Percentiles rank a stretch among this genome's conserved stretches.
Evolutionary conservation across 2,888 invertebrate species (phyloP).

Genomic region (Dichetophora obliterata): DNA sequence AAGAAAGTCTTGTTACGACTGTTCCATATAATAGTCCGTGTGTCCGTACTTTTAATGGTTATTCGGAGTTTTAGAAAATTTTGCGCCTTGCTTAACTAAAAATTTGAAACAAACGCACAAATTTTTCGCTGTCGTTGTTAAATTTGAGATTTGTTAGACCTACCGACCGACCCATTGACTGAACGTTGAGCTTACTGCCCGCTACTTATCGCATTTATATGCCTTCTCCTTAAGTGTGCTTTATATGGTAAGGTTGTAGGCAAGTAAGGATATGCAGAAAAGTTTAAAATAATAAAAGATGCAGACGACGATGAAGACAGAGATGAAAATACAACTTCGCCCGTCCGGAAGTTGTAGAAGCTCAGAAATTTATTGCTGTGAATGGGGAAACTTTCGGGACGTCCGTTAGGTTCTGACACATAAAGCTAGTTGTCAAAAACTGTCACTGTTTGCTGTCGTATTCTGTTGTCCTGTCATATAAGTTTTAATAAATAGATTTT

Average conservation of each 20-base stretch:
- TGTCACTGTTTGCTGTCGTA: slow-evolving; percentile 16
- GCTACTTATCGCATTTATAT: no score
- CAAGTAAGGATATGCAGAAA: neutral
- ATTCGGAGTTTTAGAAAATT: no score
- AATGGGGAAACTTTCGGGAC: neutral
- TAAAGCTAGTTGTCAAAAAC: slow-evolving; percentile 29
- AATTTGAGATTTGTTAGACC: no score
- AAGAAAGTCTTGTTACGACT: no score
- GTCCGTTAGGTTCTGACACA: neutral
- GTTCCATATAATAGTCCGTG: no score
- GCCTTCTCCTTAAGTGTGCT: no score
- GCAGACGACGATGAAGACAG: neutral
- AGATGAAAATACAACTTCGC: neutral
- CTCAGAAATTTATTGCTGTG: neutral
- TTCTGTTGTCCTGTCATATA: slow-evolving; percentile 1
- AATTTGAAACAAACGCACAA: slow-evolving; percentile 41
- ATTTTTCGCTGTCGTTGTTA: slow-evolving; percentile 30
- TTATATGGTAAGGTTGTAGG: no score
- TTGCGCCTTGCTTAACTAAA: neutral
- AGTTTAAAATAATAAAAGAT: neutral
- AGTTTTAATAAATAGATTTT: no score
- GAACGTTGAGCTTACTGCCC: no score
- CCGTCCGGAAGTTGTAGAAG: slow-evolving; percentile 8
- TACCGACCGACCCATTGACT: no score
- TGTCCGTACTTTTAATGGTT: no score